Evolutionary conservation across 2,888 invertebrate genomes (phyloP), one percentile per base, ranked within the genome.

Genomic region (Drosophila meridiana): DNA sequence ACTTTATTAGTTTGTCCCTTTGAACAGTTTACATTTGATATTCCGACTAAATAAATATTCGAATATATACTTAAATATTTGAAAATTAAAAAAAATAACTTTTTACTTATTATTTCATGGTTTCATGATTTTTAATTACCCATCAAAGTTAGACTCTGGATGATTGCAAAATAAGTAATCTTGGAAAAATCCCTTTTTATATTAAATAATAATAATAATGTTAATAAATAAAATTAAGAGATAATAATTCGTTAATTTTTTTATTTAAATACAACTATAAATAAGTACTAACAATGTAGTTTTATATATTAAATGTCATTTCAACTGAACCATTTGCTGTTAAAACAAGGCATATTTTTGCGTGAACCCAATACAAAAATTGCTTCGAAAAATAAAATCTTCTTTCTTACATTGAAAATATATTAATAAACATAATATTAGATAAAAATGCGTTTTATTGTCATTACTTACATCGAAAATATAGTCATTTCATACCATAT

Each of bases 231-330:
- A 4, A 1, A 3, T 11, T 11, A 2, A 13, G 36, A n/a, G 2
- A 28, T 53, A 36, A 53, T 48, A 62, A 38, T 45, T 56, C 11
- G 45, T 63, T 59, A 45, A 26, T n/a, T 64, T 60, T n/a, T 56
- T 34, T 40, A 13, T 2, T 30, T 4, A 30, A 28, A 38, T 2
- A n/a, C 7, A 52, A 6, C 0, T 6, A 30, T 45, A 14, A 11
- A 34, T 28, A 36, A 1, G 0, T 3, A 9, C 3, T 8, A 11
- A 59, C 26, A 4, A 28, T 11, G 40, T 32, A 20, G n/a, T 8
- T 45, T 42, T 36, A 26, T 4, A 40, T 59, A 55, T 58, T 63
- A 48, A 59, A 48, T 28, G 6, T 20, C 14, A 11, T n/a, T 58
- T 47, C 28, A 48, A 47, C 30, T 43, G 28, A 26, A 28, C 48